phyloP scores from a whole-genome alignment of 2,113 vertebrate genomes.

The Oreotrochilus melanogaster region DNA sequence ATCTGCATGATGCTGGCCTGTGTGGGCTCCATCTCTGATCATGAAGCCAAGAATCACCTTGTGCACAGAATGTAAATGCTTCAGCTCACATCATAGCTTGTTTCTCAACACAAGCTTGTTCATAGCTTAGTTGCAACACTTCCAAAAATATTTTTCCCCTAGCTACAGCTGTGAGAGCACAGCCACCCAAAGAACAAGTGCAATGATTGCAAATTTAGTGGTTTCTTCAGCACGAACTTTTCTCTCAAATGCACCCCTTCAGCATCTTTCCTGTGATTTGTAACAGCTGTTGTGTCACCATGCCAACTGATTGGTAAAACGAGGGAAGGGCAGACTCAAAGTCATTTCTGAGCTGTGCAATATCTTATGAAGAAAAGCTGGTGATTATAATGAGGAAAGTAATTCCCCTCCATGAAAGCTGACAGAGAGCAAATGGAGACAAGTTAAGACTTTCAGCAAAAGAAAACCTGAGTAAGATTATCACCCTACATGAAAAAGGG shows the following conservation, averaged over 20 bases:
- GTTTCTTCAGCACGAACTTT: slow-evolving; percentile 31
- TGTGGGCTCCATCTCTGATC: not conserved
- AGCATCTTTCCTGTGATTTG: slow-evolving; percentile 50
- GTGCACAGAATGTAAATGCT: not conserved
- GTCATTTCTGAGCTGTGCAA: slow-evolving; percentile 16
- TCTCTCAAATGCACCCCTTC: not conserved
- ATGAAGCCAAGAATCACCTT: not conserved
- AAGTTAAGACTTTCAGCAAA: not conserved
- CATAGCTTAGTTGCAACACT: not conserved
- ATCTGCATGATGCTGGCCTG: fast-evolving
- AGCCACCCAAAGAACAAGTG: slow-evolving; percentile 9
- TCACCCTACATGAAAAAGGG: not conserved
- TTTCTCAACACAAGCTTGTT: not conserved
- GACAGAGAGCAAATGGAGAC: not conserved
- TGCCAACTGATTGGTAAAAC: slow-evolving; percentile 30
- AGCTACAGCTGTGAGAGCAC: not conserved
- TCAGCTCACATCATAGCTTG: not conserved
- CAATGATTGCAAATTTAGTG: slow-evolving; percentile 23
- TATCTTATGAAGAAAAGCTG: slow-evolving; percentile 29
- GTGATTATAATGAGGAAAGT: slow-evolving; percentile 48
- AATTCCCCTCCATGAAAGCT: not conserved
- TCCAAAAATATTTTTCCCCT: not conserved
- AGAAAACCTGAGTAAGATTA: slow-evolving; percentile 18
- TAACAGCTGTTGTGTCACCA: slow-evolving; percentile 51
- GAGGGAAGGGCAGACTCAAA: slow-evolving; percentile 16